Percentiles rank a stretch among this genome's conserved stretches.
These are phyloP conservation scores for Ecliptopera silaceata DNA, from an alignment of 2,888 invertebrate genomes.

Conservation along the genomic window DNA sequence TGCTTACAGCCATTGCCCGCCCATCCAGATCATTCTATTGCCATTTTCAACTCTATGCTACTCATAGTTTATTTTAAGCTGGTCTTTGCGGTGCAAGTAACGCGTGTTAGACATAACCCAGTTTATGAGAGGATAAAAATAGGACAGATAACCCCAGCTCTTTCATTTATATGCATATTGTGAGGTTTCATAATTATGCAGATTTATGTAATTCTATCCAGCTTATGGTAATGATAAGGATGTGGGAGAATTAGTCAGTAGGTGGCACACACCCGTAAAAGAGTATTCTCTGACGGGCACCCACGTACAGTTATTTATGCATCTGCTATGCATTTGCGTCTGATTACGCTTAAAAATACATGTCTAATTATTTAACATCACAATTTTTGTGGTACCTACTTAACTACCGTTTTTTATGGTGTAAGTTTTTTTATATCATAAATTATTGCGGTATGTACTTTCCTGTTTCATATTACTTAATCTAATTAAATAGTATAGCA, in stretches of 20 bases:
- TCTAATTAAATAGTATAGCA: too few relatives aligned
- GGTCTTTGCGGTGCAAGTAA: slow-evolving; percentile 39
- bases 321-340: too few relatives aligned
- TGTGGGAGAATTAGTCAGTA: slow-evolving; percentile 5
- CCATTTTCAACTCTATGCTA: slow-evolving; percentile 48
- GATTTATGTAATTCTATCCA: slow-evolving; percentile 24
- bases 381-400: too few relatives aligned
- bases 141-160: slow-evolving; percentile 32
- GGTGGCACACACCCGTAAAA: background rate
- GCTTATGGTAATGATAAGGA: slow-evolving; percentile 18
- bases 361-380: too few relatives aligned
- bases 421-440: too few relatives aligned
- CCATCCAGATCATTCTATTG: slow-evolving; percentile 27
- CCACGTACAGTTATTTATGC: too few relatives aligned
- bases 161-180: slow-evolving; percentile 30
- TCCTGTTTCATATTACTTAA: too few relatives aligned
- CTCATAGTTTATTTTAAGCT: slow-evolving; percentile 46
- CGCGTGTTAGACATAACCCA: slow-evolving; percentile 44
- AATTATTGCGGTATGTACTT: too few relatives aligned
- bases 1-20: slow-evolving; percentile 43
- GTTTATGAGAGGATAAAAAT: slow-evolving; percentile 42
- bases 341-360: too few relatives aligned
- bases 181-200: slow-evolving; percentile 24
- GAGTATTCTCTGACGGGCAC: background rate
- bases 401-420: too few relatives aligned